Evolutionary conservation across 1,140 invertebrate genomes (phyloP), one percentile per base, ranked within the genome.

Genomic region (Lepidostoma basale): DNA sequence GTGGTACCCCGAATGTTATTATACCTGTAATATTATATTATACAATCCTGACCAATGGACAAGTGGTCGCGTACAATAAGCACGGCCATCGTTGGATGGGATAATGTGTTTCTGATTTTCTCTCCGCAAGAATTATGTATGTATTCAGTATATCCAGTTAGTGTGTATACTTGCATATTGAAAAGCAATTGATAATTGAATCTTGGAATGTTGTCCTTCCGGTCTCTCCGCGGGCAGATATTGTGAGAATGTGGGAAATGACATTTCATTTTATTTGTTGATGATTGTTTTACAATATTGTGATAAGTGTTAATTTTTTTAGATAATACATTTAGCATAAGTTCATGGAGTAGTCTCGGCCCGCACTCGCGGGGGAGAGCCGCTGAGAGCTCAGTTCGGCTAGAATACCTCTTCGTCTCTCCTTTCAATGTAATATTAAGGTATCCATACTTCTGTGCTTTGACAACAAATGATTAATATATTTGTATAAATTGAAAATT

Each of bases 251-350:
- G 6, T 56, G 36, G 52, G 23, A 33, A 56, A 20, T 33, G 36
- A 16, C 18, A 22, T 56, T 56, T 56, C 52, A 56, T 56, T 36
- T 20, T 36, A 33, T 56, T 60, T 60, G 56, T 60, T 60, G 56
- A 60, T 60, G 23, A 25, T 42, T 60, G 25, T 60, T 60, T 60
- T 60, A 60, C 56, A 60, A 60, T 60, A 60, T 42, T 60, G 56
- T 60, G 56, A 60, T 60, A 60, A 60, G 56, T 42, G 56, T 60
- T 60, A 60, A 60, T 60, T 60, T 60, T 33, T 60, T 60, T 60
- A 60, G 39, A 40, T 60, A 60, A 39, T 42, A 28, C 39, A 60
- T 60, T 60, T 60, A 60, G 56, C 9, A 8, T 60, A 60, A 60
- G 56, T 23, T 40, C 36, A 39, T 45, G 9, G n/a, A 56, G 52